A percentile compares a stretch with the other conserved stretches of the same genome.
Conservation (phyloP, 2,113 vertebrate species). For the Cichladusa arquata region DNA sequence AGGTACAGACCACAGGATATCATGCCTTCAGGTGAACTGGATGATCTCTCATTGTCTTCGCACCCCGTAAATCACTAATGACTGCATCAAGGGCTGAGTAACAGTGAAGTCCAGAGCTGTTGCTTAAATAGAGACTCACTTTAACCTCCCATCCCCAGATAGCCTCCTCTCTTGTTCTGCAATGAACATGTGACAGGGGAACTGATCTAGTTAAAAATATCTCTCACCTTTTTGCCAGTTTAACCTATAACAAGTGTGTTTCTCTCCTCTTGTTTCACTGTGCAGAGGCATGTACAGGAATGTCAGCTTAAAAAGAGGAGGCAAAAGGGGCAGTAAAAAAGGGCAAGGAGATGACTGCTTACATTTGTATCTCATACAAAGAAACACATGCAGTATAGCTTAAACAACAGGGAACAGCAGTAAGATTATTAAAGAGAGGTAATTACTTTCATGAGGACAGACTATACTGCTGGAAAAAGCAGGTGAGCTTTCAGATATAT, state of each 20-base stretch:
- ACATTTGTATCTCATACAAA: neutral
- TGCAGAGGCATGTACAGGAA: neutral
- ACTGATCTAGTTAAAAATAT: neutral
- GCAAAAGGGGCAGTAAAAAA: neutral
- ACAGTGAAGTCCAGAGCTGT: neutral
- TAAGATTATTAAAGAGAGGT: neutral
- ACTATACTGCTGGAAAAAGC: neutral
- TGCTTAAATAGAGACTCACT: neutral
- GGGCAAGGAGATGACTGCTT: neutral
- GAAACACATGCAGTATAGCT: neutral
- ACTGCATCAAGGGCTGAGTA: neutral
- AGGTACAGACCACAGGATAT: neutral
- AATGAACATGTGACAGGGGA: neutral
- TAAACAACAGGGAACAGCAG: neutral
- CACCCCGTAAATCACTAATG: neutral
- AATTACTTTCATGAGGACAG: neutral
- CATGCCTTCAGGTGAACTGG: neutral
- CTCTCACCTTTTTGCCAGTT: neutral
- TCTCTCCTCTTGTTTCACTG: neutral
- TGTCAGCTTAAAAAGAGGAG: neutral
- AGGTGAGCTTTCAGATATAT: neutral
- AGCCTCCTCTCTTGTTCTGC: neutral
- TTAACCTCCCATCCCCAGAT: neutral
- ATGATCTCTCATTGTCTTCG: neutral
- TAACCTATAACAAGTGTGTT: neutral